Evolutionary conservation across 2,113 vertebrate genomes (phyloP).

Genomic region (Limanda limanda): DNA sequence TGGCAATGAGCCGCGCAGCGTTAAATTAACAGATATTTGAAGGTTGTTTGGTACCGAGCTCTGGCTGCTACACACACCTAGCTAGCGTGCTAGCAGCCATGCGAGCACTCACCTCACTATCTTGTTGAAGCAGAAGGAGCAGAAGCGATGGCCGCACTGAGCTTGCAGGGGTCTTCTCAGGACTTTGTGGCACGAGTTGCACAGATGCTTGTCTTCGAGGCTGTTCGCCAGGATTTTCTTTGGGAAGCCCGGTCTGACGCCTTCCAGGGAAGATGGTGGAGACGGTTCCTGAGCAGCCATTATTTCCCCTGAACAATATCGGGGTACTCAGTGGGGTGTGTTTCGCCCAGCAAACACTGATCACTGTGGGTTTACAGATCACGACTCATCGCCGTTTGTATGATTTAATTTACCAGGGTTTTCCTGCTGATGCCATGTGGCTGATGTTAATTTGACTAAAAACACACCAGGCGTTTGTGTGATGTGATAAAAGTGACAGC

Average conservation of each 20-base stretch:
- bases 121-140: slow-evolving; percentile 90
- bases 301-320: slow-evolving; percentile 72
- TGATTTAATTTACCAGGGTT: not conserved
- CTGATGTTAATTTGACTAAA: not conserved
- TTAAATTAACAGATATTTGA: slow-evolving; percentile 2
- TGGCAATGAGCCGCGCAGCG: not conserved
- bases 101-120: slow-evolving; percentile 88
- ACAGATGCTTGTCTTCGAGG: slow-evolving; percentile 94
- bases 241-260: slow-evolving; percentile 92
- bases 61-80: slow-evolving; percentile 14
- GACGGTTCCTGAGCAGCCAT: slow-evolving; percentile 89
- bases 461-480: slow-evolving; percentile 18
- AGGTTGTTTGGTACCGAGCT: slow-evolving; percentile 1
- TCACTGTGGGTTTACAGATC: slow-evolving; percentile 21
- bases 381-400: slow-evolving; percentile 24
- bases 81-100: slow-evolving; percentile 50
- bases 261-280: slow-evolving; percentile 91
- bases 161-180: slow-evolving; percentile 92
- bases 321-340: slow-evolving; percentile 68
- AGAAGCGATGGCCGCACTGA: slow-evolving; percentile 97
- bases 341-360: slow-evolving; percentile 59
- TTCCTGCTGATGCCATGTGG: slow-evolving; percentile 7
- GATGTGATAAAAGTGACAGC: slow-evolving; percentile 38
- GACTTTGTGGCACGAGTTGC: slow-evolving; percentile 91
- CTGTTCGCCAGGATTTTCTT: slow-evolving; percentile 91